Evolutionary conservation across 2,797 vertebrate genomes (phyloP), one percentile per base, ranked within the genome.

Genomic region (Antennarius maculatus): DNA sequence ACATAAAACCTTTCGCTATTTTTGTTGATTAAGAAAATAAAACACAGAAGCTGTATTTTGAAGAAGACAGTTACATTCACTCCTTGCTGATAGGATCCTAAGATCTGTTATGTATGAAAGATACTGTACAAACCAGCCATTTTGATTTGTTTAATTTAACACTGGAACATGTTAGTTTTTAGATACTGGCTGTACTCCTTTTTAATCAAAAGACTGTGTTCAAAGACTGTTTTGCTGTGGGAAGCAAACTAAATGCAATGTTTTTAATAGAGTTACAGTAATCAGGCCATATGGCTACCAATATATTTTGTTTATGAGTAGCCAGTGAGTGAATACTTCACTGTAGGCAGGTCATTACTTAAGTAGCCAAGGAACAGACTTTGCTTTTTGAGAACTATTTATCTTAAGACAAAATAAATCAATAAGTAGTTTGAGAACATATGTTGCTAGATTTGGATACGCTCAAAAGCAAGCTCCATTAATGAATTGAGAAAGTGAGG

Each of bases 401-500:
- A 90, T 90, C 83, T 79, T 46, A 81, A 69, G 74, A 74, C 84
- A 69, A 90, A 90, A 92, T 91, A 92, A 93, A 94, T 93, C 92
- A 92, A 92, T 93, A 89, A 79, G 89, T 91, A 89, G 90, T 91
- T 92, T 90, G 85, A 83, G 79, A 92, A 91, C 88, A 91, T 91
- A 90, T 91, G 92, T 92, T 93, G 80, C 89, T 75, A 86, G 82
- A 84, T 87, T 74, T 81, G 83, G 90, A 90, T 84, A 89, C 89
- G 86, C 85, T 89, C 81, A 88, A 54, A 86, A 80, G 76, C 82
- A 47, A 57, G 59, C 59, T 91, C 92, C 92, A 93, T 94, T 94
- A 93, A 92, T 93, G 92, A 91, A 93, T 93, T 94, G 92, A 87
- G 88, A 91, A 91, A 81, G 89, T 89, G 88, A 88, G 84, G 88